phyloP scores from a whole-genome alignment of 2,888 invertebrate genomes.

The Anodontia alba region DNA sequence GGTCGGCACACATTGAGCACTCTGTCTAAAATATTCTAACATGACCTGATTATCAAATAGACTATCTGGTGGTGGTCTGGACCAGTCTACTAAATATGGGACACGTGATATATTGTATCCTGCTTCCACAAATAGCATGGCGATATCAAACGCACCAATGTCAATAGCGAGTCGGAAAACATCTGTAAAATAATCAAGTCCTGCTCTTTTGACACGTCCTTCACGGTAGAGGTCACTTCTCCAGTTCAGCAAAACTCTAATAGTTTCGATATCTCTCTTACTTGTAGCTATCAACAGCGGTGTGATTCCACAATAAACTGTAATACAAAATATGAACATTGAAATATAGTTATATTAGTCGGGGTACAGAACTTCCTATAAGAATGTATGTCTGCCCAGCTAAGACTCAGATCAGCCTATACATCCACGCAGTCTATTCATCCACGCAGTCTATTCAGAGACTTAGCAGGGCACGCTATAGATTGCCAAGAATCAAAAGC shows the following conservation, averaged over 20 bases:
- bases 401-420: no score
- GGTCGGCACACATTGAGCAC: constrained; percentile 42
- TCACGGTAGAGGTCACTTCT: constrained; percentile 65
- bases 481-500: no score
- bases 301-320: constrained; percentile 73
- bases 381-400: no score
- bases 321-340: neutral
- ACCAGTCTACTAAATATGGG: constrained; percentile 55
- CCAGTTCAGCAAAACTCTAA: constrained; percentile 67
- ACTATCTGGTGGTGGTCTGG: constrained; percentile 40
- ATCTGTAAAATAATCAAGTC: constrained; percentile 69
- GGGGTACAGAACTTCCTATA: no score
- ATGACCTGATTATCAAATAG: constrained; percentile 49
- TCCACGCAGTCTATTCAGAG: no score
- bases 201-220: constrained; percentile 62
- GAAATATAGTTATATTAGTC: neutral
- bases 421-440: no score
- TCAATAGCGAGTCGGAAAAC: constrained; percentile 70
- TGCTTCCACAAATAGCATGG: constrained; percentile 59
- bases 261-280: constrained; percentile 60
- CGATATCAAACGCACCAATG: constrained; percentile 67
- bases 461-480: no score
- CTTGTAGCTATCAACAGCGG: constrained; percentile 69
- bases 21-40: constrained; percentile 53
- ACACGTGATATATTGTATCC: constrained; percentile 68